Evolutionary conservation across 2,797 vertebrate genomes (phyloP), one percentile per base, ranked within the genome.

Genomic region (Catostomus latipinnis): DNA sequence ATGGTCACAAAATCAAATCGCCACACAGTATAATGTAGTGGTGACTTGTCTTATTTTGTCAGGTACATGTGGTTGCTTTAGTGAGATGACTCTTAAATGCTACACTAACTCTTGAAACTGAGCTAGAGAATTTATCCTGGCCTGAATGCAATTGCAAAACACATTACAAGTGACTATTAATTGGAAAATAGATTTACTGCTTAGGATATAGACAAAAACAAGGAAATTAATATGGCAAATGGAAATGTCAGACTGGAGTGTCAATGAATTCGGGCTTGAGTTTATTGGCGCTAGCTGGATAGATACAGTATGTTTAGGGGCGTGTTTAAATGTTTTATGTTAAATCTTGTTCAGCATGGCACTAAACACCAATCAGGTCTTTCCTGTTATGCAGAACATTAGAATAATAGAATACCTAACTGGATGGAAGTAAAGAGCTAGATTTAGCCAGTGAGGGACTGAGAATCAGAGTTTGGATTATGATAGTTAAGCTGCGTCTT

Each of bases 181-280:
- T 89, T 85, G 84, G 86, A 73, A 90, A 91, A 88, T 88, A 89
- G 85, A 87, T 88, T 88, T 89, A 90, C 77, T 82, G 77, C 89
- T 87, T 87, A 74, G 87, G 84, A 89, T 91, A 88, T 91, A 90
- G 88, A 82, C 22, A 77, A 88, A 88, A 88, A 82, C 86, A 78
- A 49, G 74, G 84, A 81, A 85, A 78, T 86, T 75, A 85, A 90
- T 83, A 81, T 63, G 68, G 56, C 82, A 71, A 73, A 85, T 87
- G 86, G 85, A 90, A 81, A 81, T 61, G 48, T 76, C 75, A 85
- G 79, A 67, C 82, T 83, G 58, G 54, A 67, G 81, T 86, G 85
- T 88, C 83, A 86, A 56, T 34, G 10, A 85, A 82, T 82, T 82
- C 48, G 80, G 83, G 82, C 83, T 81, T 81, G 76, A 71, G 86